A percentile compares a stretch with the other conserved stretches of the same genome.
phyloP scores from a whole-genome alignment of 2,113 vertebrate species.

The Oenanthe melanoleuca region DNA sequence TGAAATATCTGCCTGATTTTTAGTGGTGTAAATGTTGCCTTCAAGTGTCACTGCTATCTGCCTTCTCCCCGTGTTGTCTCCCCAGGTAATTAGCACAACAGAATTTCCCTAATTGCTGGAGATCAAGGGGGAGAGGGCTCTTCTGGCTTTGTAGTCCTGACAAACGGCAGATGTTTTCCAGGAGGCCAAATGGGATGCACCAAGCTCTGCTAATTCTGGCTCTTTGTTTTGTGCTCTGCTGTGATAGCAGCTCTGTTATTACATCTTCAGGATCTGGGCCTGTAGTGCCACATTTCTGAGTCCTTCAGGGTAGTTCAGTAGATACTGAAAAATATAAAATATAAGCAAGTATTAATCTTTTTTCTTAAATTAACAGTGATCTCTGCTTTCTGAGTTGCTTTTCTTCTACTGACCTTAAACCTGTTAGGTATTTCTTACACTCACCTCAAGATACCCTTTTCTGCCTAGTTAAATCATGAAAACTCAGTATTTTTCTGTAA shows the following conservation, averaged over 20 bases:
- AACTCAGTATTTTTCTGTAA: neutral
- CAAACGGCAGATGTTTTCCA: conserved; percentile 50
- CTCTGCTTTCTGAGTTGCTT: neutral
- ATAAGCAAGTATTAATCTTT: neutral
- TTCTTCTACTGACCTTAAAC: neutral
- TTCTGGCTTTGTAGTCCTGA: conserved; percentile 45
- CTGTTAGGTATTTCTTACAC: neutral
- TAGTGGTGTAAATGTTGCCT: neutral
- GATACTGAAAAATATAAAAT: neutral
- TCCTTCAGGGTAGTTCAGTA: neutral
- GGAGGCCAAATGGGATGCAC: conserved; percentile 34
- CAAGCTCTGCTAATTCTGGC: neutral
- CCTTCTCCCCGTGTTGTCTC: neutral
- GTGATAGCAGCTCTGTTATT: neutral
- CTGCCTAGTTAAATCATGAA: neutral
- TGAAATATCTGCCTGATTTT: neutral
- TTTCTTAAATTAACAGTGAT: neutral
- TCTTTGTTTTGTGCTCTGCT: neutral
- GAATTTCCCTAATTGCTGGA: conserved; percentile 57
- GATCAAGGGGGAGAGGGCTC: conserved; percentile 38
- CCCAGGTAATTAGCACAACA: conserved; percentile 58
- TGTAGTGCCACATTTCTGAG: neutral
- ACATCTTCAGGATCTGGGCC: neutral
- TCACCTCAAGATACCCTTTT: neutral
- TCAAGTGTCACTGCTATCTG: neutral